A percentile compares a stretch with the other conserved stretches of the same genome.
phyloP scores from a whole-genome alignment of 1,140 invertebrate genomes.

The Bombus difficillimus region DNA sequence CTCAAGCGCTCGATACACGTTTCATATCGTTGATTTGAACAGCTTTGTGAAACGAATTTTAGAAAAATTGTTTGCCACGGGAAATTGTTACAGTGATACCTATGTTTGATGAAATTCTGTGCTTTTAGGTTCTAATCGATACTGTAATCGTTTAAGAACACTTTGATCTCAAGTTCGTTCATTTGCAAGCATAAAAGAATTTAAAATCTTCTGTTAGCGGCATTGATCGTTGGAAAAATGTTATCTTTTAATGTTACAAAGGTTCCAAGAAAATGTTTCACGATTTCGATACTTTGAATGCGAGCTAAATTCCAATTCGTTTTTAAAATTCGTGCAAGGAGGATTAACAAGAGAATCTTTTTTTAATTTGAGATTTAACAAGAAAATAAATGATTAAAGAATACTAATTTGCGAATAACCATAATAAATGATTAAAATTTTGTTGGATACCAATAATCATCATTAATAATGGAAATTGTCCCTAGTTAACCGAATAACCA shows the following conservation, averaged over 20 bases:
- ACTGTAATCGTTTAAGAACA: not conserved
- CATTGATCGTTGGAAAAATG: not conserved
- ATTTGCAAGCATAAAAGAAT: not conserved
- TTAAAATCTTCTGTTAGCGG: not conserved
- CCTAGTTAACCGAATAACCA: no score
- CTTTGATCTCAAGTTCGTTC: not conserved
- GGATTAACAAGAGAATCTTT: no score
- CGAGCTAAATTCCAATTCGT: no score
- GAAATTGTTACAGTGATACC: not conserved
- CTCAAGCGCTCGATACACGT: not conserved
- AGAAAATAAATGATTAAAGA: not conserved
- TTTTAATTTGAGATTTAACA: not conserved
- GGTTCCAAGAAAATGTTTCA: no score
- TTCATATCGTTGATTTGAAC: not conserved
- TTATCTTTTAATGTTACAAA: no score
- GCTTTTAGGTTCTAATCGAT: not conserved
- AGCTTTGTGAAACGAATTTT: not conserved
- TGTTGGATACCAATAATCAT: no score
- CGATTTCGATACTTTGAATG: no score
- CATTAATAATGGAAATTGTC: no score
- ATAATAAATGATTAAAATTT: no score
- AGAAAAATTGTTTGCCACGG: not conserved
- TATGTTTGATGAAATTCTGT: not conserved
- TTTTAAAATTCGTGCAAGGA: no score
- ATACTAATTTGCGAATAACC: not conserved